Evolutionary conservation across 2,888 invertebrate species (phyloP), one percentile per base, ranked within the genome.

Genomic region (Drosophila neotestacea): DNA sequence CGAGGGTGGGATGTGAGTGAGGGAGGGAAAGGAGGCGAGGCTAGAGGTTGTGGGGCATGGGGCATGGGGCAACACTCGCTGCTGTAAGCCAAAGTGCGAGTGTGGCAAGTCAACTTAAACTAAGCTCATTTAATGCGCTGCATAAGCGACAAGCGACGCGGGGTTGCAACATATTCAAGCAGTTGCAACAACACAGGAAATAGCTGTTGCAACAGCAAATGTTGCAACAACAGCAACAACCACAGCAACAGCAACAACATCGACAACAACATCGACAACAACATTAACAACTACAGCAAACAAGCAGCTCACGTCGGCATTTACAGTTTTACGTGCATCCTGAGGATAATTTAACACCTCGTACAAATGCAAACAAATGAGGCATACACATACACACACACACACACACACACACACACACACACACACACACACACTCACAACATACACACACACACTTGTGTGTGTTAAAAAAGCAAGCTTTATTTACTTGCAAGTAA

Each of bases 401-500:
- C 50, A 47, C n/a, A 38, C 38, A 50, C 6, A 47, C 7, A 9
- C 38, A 58, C 13, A 30, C 22, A 34, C 30, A 39, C 44, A n/a
- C n/a, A n/a, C n/a, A 62, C 63, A 41, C 22, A 51, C 56, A 70
- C 54, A 44, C 28, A 42, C 41, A 46, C 42, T 27, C 32, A 46
- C 50, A 47, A 38, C 38, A 50, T 6, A 47, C 7, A 9, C 38
- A 58, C 13, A 30, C 22, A 34, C 30, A 39, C 44, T 11, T 51
- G 28, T 28, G 13, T 52, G 50, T 55, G 60, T 54, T 56, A 70
- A 67, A 70, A 69, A 68, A 63, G 41, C 61, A 75, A 70, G 79
- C 84, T 79, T 87, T 89, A 89, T 85, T 85, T 85, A 85, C 85
- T 85, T 85, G 81, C 73, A 76, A 85, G 87, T 85, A 85, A 89